A percentile compares a stretch with the other conserved stretches of the same genome.
These are phyloP conservation scores for Coryphaenoides rupestris DNA, from an alignment of 2,113 vertebrate species.

Conservation along the genomic window DNA sequence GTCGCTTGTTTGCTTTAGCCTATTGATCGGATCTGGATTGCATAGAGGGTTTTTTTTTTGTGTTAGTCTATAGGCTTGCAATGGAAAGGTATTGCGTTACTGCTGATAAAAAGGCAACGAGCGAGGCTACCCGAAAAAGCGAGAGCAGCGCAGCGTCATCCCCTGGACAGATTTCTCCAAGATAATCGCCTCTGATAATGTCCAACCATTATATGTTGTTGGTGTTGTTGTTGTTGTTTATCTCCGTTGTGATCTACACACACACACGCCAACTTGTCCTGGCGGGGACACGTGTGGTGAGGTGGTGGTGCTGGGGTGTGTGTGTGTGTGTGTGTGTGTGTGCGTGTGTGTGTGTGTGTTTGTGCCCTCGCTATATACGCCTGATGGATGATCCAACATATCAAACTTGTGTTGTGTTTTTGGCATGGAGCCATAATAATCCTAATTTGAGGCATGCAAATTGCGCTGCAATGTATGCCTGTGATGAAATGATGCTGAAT, in stretches of 20 bases:
- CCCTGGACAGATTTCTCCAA: conserved; percentile 47
- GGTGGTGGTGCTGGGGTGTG: too few relatives aligned
- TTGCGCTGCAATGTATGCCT: too few relatives aligned
- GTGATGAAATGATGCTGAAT: too few relatives aligned
- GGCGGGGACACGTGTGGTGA: conserved; percentile 42
- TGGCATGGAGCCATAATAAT: conserved; percentile 68
- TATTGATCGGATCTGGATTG: conserved; percentile 18
- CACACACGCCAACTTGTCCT: conserved; percentile 57
- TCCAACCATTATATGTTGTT: too few relatives aligned
- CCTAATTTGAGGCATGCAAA: conserved; percentile 3
- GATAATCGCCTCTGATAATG: conserved; percentile 50
- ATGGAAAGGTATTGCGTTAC: conserved; percentile 48
- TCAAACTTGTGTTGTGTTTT: conserved; percentile 57
- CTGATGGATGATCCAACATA: conserved; percentile 25
- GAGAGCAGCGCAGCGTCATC: conserved; percentile 53
- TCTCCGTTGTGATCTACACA: conserved; percentile 52
- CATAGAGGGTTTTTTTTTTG: conserved; percentile 48
- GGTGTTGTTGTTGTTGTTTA: too few relatives aligned
- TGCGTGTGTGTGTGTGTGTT: conserved; percentile 38
- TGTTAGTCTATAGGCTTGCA: conserved; percentile 11
- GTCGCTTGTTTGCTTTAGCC: conserved; percentile 50
- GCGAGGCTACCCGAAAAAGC: conserved; percentile 39
- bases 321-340: too few relatives aligned
- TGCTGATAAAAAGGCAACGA: conserved; percentile 33
- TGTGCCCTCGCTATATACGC: background rate